These are phyloP conservation scores for Euura lappo DNA, from an alignment of 1,140 invertebrate genomes.

Conservation along the genomic window DNA sequence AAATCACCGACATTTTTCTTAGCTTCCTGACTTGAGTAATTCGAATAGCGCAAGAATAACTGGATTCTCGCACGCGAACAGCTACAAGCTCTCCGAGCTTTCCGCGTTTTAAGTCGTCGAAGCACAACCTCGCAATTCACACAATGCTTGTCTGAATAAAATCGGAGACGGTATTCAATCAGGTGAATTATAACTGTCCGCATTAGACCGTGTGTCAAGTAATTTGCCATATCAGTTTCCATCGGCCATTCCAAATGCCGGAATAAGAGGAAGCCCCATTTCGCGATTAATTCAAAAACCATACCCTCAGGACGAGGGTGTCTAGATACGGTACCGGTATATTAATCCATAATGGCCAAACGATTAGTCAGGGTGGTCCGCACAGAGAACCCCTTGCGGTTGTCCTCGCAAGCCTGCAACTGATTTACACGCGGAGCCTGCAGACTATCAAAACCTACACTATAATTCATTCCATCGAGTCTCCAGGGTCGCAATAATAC, in stretches of 20 bases:
- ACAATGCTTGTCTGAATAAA: too few relatives aligned
- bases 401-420: constrained; percentile 28
- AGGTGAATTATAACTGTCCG: too few relatives aligned
- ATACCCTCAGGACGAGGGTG: too few relatives aligned
- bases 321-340: constrained; percentile 31
- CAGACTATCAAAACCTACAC: background rate
- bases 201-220: too few relatives aligned
- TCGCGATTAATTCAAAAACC: too few relatives aligned
- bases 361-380: constrained; percentile 52
- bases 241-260: too few relatives aligned
- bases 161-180: too few relatives aligned
- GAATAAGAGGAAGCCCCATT: too few relatives aligned
- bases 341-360: constrained; percentile 57
- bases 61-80: background rate
- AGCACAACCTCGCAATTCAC: too few relatives aligned
- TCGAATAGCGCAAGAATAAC: too few relatives aligned
- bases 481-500: background rate
- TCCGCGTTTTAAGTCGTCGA: background rate
- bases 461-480: background rate
- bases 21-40: background rate
- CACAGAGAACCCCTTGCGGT: constrained; percentile 23
- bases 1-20: background rate
- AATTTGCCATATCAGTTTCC: too few relatives aligned
- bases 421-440: background rate
- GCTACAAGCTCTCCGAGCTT: background rate